These are phyloP conservation scores for Oryzias curvinotus DNA, from an alignment of 2,113 vertebrate species.

Conservation along the genomic window DNA sequence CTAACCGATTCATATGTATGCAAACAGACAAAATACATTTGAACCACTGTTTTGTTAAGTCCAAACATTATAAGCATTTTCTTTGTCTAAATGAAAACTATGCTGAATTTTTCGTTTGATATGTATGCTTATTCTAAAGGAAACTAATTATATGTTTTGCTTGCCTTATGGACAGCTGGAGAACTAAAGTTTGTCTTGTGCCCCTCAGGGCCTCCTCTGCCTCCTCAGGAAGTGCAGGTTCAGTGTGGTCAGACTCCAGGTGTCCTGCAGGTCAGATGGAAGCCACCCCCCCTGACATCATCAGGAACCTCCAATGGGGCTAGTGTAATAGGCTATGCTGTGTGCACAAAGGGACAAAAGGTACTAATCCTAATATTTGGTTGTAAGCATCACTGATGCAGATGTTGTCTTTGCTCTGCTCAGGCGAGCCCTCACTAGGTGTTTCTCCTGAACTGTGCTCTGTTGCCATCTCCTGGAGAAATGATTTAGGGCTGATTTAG, in stretches of 20 bases:
- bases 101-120: too few species aligned
- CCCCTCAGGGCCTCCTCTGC: slow-evolving; percentile 86
- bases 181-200: slow-evolving; percentile 27
- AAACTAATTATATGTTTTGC: neutral
- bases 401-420: neutral
- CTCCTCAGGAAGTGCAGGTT: slow-evolving; percentile 89
- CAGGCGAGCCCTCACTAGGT: neutral
- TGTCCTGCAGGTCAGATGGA: slow-evolving; percentile 90
- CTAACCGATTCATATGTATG: too few species aligned
- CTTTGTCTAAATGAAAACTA: too few species aligned
- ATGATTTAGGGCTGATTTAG: slow-evolving; percentile 22
- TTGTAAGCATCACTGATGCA: neutral
- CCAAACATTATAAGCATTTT: too few species aligned
- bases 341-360: slow-evolving; percentile 93
- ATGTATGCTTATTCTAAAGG: too few species aligned
- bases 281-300: slow-evolving; percentile 83
- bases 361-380: slow-evolving; percentile 60
- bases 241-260: slow-evolving; percentile 82
- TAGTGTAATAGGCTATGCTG: slow-evolving; percentile 89
- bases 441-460: slow-evolving; percentile 29
- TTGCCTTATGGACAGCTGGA: slow-evolving; percentile 16
- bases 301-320: slow-evolving; percentile 94
- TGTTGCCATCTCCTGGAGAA: slow-evolving; percentile 70
- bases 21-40: too few species aligned
- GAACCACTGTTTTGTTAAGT: too few species aligned